These are phyloP conservation scores for Microhierax caerulescens DNA, from an alignment of 2,797 vertebrate species.

Conservation along the genomic window DNA sequence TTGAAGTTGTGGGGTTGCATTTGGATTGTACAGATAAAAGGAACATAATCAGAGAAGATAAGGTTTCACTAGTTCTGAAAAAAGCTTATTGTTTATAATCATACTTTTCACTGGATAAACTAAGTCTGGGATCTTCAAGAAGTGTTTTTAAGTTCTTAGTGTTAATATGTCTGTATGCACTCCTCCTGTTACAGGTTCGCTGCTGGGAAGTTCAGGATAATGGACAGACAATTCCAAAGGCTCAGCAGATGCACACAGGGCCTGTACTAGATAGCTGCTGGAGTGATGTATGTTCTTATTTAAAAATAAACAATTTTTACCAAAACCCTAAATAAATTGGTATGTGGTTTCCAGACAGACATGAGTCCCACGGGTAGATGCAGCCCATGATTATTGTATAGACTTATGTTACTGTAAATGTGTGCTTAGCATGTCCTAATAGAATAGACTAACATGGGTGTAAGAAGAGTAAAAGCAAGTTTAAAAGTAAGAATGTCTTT, in stretches of 20 bases:
- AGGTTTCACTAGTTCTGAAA: neutral
- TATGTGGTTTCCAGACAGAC: neutral
- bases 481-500: neutral
- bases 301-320: neutral
- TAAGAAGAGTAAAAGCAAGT: neutral
- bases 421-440: neutral
- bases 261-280: conserved; percentile 94
- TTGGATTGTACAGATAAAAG: neutral
- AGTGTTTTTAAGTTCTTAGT: neutral
- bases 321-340: neutral
- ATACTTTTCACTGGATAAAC: fast-evolving
- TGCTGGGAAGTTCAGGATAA: conserved; percentile 99
- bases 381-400: fast-evolving
- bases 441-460: neutral
- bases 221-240: conserved; percentile 97
- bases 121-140: neutral
- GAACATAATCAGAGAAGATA: neutral
- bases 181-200: conserved; percentile 82
- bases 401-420: neutral
- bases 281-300: conserved; percentile 87
- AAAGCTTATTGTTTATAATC: neutral
- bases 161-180: neutral
- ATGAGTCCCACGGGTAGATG: fast-evolving
- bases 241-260: conserved; percentile 98
- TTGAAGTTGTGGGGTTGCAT: neutral